Conservation (phyloP, 2,797 vertebrate genomes). For the Rhinella marina region DNA sequence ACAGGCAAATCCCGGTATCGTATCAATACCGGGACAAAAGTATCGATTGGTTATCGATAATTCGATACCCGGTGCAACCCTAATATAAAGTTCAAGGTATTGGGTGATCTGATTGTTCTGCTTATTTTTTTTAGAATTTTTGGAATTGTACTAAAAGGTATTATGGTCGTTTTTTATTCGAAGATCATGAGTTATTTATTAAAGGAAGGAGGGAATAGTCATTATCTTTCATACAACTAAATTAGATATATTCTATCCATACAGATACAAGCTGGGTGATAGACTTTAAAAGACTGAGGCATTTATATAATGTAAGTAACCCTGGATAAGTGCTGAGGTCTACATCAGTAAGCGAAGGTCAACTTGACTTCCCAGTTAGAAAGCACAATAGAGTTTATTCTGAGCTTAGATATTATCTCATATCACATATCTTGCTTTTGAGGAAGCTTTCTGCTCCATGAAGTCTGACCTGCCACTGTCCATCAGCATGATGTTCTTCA, state of each 20-base stretch:
- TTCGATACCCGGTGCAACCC: no score
- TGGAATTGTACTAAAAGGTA: no score
- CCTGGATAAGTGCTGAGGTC: neutral
- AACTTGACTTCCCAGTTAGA: neutral
- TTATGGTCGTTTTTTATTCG: no score
- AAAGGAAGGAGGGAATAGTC: no score
- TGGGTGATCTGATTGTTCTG: no score
- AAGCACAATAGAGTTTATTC: neutral
- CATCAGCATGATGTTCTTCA: constrained; percentile 4
- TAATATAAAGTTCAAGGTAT: no score
- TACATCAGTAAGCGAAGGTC: neutral
- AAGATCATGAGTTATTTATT: no score
- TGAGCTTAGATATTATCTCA: neutral
- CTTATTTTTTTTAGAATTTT: no score
- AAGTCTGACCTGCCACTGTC: neutral
- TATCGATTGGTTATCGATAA: no score
- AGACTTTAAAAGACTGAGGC: neutral
- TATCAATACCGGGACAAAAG: no score
- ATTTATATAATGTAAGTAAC: neutral
- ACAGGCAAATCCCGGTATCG: no score
- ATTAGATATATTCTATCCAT: neutral
- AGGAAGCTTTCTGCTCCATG: neutral
- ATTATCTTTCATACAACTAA: no score
- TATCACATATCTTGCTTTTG: constrained; percentile 9
- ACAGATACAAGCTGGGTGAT: neutral